Evolutionary conservation across 2,888 invertebrate species (phyloP).

Genomic region (Drosophila eohydei): DNA sequence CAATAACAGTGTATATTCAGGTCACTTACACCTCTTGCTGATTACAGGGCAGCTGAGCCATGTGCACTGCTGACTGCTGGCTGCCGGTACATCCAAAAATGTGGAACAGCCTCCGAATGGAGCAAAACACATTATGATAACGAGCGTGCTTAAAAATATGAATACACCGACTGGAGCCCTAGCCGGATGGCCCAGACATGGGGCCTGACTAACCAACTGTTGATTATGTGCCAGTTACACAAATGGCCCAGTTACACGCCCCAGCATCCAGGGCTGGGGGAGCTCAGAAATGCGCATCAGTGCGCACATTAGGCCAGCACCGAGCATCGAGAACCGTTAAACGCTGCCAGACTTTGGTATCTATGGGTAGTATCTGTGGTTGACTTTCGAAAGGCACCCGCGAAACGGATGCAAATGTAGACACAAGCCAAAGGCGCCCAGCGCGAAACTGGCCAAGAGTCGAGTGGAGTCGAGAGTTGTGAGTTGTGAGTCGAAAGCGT

Average conservation of each 20-base stretch:
- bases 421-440: constrained; percentile 71
- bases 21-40: constrained; percentile 69
- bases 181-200: constrained; percentile 47
- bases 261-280: constrained; percentile 17
- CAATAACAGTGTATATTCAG: constrained; percentile 56
- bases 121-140: constrained; percentile 72
- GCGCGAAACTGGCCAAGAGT: constrained; percentile 29
- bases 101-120: constrained; percentile 53
- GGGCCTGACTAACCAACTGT: constrained; percentile 69
- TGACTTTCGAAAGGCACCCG: constrained; percentile 20
- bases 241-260: constrained; percentile 79
- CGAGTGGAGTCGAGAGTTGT: not conserved
- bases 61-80: not conserved
- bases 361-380: constrained; percentile 34
- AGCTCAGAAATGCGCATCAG: constrained; percentile 66
- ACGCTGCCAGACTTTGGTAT: constrained; percentile 51
- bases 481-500: constrained; percentile 11
- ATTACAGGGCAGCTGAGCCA: constrained; percentile 51
- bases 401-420: constrained; percentile 77
- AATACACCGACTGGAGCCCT: constrained; percentile 48
- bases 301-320: constrained; percentile 68
- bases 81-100: constrained; percentile 18
- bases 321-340: constrained; percentile 60
- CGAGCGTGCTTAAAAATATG: constrained; percentile 63
- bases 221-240: constrained; percentile 76